These are phyloP conservation scores for Psammodynastes pulverulentus DNA, from an alignment of 2,113 vertebrate genomes.

Conservation along the genomic window DNA sequence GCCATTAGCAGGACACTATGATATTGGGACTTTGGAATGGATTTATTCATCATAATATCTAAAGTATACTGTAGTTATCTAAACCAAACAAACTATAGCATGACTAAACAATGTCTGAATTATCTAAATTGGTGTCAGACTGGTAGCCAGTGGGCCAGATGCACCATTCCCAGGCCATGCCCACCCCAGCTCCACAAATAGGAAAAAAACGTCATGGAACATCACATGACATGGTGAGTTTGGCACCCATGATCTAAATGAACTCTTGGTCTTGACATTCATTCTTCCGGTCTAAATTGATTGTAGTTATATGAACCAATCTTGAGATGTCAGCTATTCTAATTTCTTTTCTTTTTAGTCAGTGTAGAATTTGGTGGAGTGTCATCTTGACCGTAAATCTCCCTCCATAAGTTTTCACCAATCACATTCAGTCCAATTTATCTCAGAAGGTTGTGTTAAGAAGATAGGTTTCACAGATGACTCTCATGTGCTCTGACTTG, in stretches of 20 bases:
- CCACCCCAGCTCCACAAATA: no score
- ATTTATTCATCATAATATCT: neutral
- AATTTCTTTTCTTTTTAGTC: neutral
- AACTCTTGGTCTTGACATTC: neutral
- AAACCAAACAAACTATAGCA: neutral
- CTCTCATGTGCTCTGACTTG: neutral
- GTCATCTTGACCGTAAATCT: neutral
- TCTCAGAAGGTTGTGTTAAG: neutral
- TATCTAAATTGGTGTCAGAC: neutral
- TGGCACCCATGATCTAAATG: no score
- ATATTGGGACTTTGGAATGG: neutral
- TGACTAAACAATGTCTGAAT: neutral
- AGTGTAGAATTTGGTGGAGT: neutral
- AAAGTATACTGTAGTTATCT: neutral
- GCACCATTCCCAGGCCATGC: accelerated
- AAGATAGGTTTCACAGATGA: neutral
- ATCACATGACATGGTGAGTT: no score
- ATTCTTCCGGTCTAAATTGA: neutral
- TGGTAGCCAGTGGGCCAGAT: accelerated
- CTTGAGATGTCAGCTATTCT: neutral
- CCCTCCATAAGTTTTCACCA: neutral
- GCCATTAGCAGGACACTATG: neutral
- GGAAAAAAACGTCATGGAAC: no score
- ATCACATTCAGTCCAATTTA: neutral
- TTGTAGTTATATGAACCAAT: neutral